A percentile compares a stretch with the other conserved stretches of the same genome.
Evolutionary conservation across 30 jellyfish, hydroid and myxozoan species (phyloP).

Genomic region (Turritopsis dohrnii): DNA sequence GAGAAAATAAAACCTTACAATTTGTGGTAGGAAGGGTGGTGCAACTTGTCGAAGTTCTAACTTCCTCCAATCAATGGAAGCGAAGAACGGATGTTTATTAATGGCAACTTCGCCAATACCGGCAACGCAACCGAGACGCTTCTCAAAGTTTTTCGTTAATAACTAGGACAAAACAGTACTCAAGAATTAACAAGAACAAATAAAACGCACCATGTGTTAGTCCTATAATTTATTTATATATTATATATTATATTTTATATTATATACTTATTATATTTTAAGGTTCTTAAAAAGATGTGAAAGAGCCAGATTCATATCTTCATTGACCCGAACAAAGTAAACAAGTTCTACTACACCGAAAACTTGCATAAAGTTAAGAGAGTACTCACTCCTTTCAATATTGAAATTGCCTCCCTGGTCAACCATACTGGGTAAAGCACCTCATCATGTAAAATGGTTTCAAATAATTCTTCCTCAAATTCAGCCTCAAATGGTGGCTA

Average conservation of each 20-base stretch:
- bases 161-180: no score
- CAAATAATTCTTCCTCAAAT: constrained; percentile 95
- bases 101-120: constrained; percentile 99
- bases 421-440: constrained; percentile 98
- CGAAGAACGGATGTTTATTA: constrained; percentile 95
- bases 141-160: constrained; percentile 77
- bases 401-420: constrained; percentile 91
- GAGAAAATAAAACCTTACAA: constrained; percentile 53
- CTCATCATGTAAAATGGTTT: constrained; percentile 78
- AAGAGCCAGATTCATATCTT: no score
- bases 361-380: neutral
- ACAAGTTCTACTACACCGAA: neutral
- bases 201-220: no score
- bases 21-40: constrained; percentile 91
- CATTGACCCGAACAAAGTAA: no score
- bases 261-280: no score
- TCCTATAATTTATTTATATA: no score
- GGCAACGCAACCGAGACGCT: constrained; percentile 95
- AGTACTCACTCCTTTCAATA: constrained; percentile 86
- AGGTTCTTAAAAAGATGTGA: no score
- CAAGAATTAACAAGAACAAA: no score
- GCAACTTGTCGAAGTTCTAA: constrained; percentile 84
- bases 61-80: constrained; percentile 85
- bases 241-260: no score
- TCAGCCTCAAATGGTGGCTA: constrained; percentile 99